These are phyloP conservation scores for Styela clava DNA, from an alignment of 23 tunicate species.

Conservation along the genomic window DNA sequence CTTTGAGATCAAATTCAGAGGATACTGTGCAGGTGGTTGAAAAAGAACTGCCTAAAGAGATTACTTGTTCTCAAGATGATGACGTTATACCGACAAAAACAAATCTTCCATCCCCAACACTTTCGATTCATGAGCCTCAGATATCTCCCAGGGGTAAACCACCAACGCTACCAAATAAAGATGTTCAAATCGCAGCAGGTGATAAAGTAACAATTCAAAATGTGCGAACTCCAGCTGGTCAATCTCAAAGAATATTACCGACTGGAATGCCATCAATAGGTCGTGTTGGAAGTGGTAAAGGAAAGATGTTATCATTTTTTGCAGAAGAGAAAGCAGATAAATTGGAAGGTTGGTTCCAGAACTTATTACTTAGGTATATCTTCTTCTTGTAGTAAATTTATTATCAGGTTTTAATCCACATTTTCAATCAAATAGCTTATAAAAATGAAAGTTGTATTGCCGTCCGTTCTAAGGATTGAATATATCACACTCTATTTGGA, in stretches of 20 bases:
- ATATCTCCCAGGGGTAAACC: background rate
- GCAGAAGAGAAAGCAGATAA: too few species aligned
- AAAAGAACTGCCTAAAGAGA: background rate
- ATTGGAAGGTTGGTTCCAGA: too few species aligned
- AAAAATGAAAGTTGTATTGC: too few species aligned
- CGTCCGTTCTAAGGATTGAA: too few species aligned
- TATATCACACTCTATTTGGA: too few species aligned
- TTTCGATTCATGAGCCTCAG: constrained; percentile 10
- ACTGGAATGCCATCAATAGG: background rate
- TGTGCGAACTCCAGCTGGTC: constrained; percentile 1
- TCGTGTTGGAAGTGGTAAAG: background rate
- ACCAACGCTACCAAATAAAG: background rate
- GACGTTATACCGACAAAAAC: background rate
- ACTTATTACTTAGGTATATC: too few species aligned
- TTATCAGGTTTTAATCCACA: too few species aligned
- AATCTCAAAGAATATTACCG: background rate
- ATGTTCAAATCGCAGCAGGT: background rate
- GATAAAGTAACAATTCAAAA: background rate
- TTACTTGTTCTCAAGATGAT: background rate
- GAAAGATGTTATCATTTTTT: background rate
- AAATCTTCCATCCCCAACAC: background rate
- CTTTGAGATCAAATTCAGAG: background rate
- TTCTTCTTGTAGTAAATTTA: too few species aligned
- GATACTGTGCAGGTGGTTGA: background rate
- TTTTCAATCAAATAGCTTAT: too few species aligned